Evolutionary conservation across 2,797 vertebrate genomes (phyloP).

Genomic region (Parambassis ranga): DNA sequence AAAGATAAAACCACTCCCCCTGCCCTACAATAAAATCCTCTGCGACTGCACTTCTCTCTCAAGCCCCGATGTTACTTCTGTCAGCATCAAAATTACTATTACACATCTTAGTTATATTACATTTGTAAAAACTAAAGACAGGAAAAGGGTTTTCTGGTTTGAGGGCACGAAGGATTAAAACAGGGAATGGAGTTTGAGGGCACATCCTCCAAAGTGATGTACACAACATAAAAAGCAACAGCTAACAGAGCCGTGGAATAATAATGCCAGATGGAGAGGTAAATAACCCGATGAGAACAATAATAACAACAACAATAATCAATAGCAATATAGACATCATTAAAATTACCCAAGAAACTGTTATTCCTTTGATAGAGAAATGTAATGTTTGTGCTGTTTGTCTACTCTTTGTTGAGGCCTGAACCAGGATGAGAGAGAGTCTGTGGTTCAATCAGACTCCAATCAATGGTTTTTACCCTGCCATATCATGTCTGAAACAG

Average conservation of each 20-base stretch:
- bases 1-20: conserved; percentile 63
- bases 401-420: conserved; percentile 23
- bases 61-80: conserved; percentile 53
- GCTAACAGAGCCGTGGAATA: conserved; percentile 65
- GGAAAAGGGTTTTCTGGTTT: conserved; percentile 26
- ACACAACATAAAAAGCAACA: conserved; percentile 67
- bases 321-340: conserved; percentile 73
- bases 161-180: conserved; percentile 34
- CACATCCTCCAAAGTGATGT: conserved; percentile 58
- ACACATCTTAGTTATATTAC: conserved; percentile 80
- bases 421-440: conserved; percentile 34
- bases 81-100: conserved; percentile 74
- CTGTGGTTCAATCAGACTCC: conserved; percentile 20
- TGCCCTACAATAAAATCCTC: conserved; percentile 51
- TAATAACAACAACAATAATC: conserved; percentile 71
- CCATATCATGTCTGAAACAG: conserved; percentile 23
- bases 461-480: conserved; percentile 28
- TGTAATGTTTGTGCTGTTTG: conserved; percentile 47
- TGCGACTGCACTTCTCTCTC: conserved; percentile 32
- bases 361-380: conserved; percentile 47
- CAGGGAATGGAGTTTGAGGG: conserved; percentile 43
- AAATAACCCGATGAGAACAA: conserved; percentile 73
- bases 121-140: conserved; percentile 71
- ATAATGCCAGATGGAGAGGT: conserved; percentile 63
- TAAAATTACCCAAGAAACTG: conserved; percentile 57